Conservation (phyloP, 2,797 vertebrate species). For the Crocodylus rhombifer region DNA sequence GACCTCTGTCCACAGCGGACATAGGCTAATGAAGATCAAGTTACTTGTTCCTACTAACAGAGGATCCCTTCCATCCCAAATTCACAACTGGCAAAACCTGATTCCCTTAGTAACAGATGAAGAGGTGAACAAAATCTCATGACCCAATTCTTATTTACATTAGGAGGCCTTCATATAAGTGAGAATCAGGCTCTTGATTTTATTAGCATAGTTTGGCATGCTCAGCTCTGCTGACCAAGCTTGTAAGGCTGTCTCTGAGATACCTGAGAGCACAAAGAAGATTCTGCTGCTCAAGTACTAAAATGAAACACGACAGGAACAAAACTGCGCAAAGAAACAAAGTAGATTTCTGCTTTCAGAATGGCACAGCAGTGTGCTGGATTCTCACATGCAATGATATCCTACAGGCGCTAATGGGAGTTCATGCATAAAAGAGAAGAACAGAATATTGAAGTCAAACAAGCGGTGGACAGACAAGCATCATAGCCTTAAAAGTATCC, state of each 20-base stretch:
- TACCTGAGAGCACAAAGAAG: background rate
- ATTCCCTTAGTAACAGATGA: background rate
- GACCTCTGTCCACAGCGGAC: background rate
- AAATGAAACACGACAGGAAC: background rate
- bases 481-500: background rate
- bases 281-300: background rate
- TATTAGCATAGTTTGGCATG: too few relatives aligned
- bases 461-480: background rate
- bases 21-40: too few relatives aligned
- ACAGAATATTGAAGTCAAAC: background rate
- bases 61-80: too few relatives aligned
- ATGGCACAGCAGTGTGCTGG: background rate
- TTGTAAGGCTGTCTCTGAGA: background rate
- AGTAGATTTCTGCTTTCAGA: background rate
- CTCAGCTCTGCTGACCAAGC: background rate
- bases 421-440: background rate
- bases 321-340: background rate
- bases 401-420: too few relatives aligned
- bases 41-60: too few relatives aligned
- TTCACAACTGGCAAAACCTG: background rate
- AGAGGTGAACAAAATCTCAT: background rate
- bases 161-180: background rate
- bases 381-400: background rate
- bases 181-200: too few relatives aligned
- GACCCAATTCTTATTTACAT: background rate